Evolutionary conservation across 2,113 vertebrate genomes (phyloP).

Genomic region (Sterna hirundo): DNA sequence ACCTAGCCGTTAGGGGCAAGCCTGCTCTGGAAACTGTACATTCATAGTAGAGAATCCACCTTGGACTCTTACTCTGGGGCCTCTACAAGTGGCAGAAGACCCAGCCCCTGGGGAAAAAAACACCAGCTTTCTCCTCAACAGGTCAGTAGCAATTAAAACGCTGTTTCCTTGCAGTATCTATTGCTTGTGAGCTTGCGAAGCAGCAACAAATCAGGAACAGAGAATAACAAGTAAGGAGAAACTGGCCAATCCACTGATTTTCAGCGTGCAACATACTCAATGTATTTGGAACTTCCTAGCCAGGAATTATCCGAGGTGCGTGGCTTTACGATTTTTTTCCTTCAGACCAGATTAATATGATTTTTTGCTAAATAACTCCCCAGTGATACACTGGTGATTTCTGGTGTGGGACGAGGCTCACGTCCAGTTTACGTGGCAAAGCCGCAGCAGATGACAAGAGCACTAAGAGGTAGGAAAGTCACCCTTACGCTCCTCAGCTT

Average conservation of each 20-base stretch:
- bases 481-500: rapidly evolving
- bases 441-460: neutral
- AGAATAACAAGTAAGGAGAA: neutral
- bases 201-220: neutral
- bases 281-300: neutral
- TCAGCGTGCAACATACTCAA: neutral
- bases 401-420: neutral
- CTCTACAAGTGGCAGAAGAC: neutral
- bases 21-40: neutral
- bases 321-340: neutral
- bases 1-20: neutral
- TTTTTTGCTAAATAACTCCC: neutral
- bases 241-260: neutral
- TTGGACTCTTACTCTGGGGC: rapidly evolving
- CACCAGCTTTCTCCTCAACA: neutral
- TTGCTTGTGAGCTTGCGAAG: neutral
- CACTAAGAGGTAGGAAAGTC: rapidly evolving
- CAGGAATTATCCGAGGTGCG: neutral
- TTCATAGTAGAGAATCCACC: neutral
- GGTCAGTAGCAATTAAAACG: neutral
- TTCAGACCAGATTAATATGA: rapidly evolving
- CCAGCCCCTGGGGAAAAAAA: neutral
- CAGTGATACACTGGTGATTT: neutral
- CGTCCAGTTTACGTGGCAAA: rapidly evolving
- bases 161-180: neutral